A percentile compares a stretch with the other conserved stretches of the same genome.
Evolutionary conservation across 2,888 invertebrate species (phyloP).

Genomic region (Sarcophaga rosellei): DNA sequence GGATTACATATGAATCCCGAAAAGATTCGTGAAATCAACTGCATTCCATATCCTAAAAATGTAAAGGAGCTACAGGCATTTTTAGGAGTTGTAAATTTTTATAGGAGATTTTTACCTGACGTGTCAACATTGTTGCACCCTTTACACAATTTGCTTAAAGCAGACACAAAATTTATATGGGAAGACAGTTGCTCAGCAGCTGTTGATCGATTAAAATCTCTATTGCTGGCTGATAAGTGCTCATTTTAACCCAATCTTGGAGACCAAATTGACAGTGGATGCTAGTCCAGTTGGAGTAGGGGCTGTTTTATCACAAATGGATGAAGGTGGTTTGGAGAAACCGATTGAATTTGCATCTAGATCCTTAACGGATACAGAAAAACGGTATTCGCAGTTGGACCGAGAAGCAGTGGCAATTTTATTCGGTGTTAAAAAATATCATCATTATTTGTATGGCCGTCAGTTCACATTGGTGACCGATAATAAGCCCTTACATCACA

Average conservation of each 20-base stretch:
- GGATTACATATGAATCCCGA: too few relatives aligned
- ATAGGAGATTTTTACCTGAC: too few relatives aligned
- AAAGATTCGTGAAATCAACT: too few relatives aligned
- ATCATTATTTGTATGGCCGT: constrained; percentile 77
- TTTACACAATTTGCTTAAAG: constrained; percentile 34
- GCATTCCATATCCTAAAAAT: too few relatives aligned
- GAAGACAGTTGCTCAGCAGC: constrained; percentile 71
- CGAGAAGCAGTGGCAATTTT: constrained; percentile 29
- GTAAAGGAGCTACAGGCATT: too few relatives aligned
- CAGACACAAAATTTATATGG: constrained; percentile 69
- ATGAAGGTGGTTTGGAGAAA: constrained; percentile 74
- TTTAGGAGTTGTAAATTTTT: too few relatives aligned
- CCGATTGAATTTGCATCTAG: constrained; percentile 78
- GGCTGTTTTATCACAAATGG: constrained; percentile 72
- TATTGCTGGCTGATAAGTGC: constrained; percentile 15
- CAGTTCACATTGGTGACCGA: constrained; percentile 77
- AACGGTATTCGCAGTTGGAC: constrained; percentile 53
- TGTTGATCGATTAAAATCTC: constrained; percentile 61
- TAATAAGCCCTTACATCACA: constrained; percentile 75
- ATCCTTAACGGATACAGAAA: constrained; percentile 53
- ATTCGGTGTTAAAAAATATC: constrained; percentile 77
- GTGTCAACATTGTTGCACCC: constrained; percentile 23
- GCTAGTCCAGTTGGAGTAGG: too few relatives aligned
- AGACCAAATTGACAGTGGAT: constrained; percentile 54
- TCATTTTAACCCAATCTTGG: constrained; percentile 68